Conservation (phyloP, 2,797 vertebrate species). For the Crax fasciolata region DNA sequence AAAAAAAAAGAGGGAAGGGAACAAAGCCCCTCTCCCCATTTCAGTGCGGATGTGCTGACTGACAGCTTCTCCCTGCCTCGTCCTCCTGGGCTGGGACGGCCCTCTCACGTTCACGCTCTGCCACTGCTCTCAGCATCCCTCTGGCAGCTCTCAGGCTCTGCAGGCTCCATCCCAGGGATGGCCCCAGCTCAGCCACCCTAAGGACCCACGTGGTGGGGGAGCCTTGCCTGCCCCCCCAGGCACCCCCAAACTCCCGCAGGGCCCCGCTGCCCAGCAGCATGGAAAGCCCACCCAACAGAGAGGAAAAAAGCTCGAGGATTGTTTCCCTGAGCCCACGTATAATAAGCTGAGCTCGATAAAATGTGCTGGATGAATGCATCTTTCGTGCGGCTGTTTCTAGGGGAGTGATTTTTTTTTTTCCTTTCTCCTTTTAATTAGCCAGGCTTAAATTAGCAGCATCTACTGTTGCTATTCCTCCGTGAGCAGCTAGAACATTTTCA, state of each 20-base stretch:
- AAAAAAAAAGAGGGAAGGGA: background rate
- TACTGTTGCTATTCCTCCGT: conserved; percentile 78
- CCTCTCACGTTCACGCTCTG: too few relatives aligned
- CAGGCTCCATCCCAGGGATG: background rate
- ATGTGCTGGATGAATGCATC: background rate
- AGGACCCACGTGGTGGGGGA: accelerated
- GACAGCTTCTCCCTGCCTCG: background rate
- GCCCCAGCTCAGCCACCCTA: background rate
- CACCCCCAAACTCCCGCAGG: background rate
- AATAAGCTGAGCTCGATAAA: background rate
- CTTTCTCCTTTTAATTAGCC: conserved; percentile 74
- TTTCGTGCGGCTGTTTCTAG: conserved; percentile 34
- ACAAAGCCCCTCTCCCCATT: background rate
- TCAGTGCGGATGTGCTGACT: background rate
- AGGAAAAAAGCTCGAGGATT: background rate
- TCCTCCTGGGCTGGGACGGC: background rate
- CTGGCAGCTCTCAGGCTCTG: background rate
- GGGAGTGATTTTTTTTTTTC: conserved; percentile 18
- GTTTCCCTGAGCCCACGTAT: conserved; percentile 4
- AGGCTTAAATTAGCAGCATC: conserved; percentile 81
- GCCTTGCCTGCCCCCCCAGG: background rate
- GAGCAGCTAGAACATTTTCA: conserved; percentile 77
- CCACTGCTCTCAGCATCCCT: too few relatives aligned
- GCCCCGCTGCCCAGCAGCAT: accelerated
- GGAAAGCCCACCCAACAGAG: background rate